Conservation (phyloP, 2,113 vertebrate genomes). For the Rhabdomys dilectus region DNA sequence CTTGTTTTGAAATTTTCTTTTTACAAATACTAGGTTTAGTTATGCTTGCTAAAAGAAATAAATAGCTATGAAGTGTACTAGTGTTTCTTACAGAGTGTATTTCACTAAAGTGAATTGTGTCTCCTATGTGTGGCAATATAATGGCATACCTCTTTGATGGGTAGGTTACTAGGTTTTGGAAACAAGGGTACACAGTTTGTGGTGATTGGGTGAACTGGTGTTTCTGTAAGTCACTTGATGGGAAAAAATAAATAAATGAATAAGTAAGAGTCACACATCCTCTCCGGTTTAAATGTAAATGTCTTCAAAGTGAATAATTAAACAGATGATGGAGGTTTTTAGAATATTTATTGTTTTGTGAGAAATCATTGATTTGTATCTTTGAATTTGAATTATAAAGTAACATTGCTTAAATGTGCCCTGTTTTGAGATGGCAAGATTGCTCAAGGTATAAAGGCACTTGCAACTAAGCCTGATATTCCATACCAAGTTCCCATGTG, state of each 20-base stretch:
- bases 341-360: slow-evolving; percentile 41
- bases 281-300: slow-evolving; percentile 68
- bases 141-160: slow-evolving; percentile 66
- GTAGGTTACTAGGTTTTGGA: neutral
- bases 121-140: slow-evolving; percentile 44
- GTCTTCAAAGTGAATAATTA: slow-evolving; percentile 81
- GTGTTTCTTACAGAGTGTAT: neutral
- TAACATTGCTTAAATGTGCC: neutral
- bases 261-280: slow-evolving; percentile 53
- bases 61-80: neutral
- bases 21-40: slow-evolving; percentile 9
- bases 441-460: neutral
- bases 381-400: slow-evolving; percentile 35
- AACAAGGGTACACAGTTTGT: slow-evolving; percentile 71
- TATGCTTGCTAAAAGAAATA: neutral
- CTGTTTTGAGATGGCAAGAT: neutral
- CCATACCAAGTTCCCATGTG: neutral
- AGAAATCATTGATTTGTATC: neutral
- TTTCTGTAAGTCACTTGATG: slow-evolving; percentile 60
- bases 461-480: neutral
- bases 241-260: neutral
- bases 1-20: neutral
- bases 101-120: neutral
- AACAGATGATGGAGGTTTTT: slow-evolving; percentile 82
- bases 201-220: slow-evolving; percentile 78